Evolutionary conservation across 2,888 invertebrate species (phyloP).

Genomic region (Acleris laterana): DNA sequence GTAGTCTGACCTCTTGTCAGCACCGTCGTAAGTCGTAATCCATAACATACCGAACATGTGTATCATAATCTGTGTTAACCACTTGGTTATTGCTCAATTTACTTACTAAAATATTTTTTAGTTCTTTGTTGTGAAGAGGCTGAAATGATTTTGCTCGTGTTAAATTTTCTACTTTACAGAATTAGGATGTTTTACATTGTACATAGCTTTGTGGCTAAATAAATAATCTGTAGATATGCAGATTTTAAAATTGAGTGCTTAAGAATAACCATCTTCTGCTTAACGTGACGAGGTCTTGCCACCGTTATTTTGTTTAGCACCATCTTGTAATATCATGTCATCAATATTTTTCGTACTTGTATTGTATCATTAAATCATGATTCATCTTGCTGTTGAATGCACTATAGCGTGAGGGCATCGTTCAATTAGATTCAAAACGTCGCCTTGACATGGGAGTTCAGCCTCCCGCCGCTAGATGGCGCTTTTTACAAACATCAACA

Average conservation of each 20-base stretch:
- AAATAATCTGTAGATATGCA: too few relatives aligned
- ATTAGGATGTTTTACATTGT: not conserved
- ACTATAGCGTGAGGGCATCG: constrained; percentile 10
- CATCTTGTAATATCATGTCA: not conserved
- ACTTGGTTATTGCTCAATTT: constrained; percentile 25
- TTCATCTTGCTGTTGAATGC: not conserved
- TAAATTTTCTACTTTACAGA: not conserved
- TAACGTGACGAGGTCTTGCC: too few relatives aligned
- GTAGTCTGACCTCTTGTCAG: constrained; percentile 38
- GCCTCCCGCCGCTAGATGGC: constrained; percentile 45
- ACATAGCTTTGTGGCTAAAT: too few relatives aligned
- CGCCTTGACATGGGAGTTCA: constrained; percentile 44
- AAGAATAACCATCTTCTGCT: too few relatives aligned
- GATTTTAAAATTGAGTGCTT: too few relatives aligned
- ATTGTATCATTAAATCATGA: constrained; percentile 3
- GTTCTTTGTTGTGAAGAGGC: not conserved
- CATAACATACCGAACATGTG: constrained; percentile 49
- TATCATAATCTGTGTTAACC: constrained; percentile 47
- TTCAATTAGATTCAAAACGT: constrained; percentile 6
- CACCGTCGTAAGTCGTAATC: constrained; percentile 45
- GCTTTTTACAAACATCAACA: constrained; percentile 45
- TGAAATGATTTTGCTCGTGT: not conserved
- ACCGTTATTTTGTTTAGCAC: not conserved
- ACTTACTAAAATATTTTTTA: constrained; percentile 3
- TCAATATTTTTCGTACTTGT: not conserved